Percentiles rank a stretch among this genome's conserved stretches.
phyloP scores from a whole-genome alignment of 2,113 vertebrate genomes.

The Pongo pygmaeus region DNA sequence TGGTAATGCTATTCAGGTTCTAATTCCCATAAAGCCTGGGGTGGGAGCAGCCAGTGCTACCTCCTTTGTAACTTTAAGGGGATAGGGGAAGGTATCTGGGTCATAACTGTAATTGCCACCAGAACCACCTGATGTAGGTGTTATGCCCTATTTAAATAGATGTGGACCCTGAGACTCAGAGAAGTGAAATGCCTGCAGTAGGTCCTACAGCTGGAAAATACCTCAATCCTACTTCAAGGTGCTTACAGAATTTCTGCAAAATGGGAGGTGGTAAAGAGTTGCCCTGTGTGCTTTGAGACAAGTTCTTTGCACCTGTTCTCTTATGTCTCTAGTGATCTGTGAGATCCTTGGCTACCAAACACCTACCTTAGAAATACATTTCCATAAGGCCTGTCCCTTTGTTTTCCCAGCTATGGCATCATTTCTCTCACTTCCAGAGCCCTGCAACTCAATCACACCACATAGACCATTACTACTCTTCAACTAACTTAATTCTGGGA shows the following conservation, averaged over 20 bases:
- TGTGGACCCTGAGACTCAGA: neutral
- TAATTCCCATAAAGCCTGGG: neutral
- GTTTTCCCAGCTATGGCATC: neutral
- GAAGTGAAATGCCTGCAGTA: neutral
- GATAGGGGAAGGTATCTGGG: neutral
- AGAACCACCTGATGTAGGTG: neutral
- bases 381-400: neutral
- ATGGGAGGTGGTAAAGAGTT: neutral
- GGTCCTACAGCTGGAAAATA: neutral
- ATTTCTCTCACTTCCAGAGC: neutral
- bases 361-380: neutral
- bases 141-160: neutral
- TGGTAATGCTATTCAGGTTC: neutral
- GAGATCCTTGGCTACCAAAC: neutral
- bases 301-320: neutral
- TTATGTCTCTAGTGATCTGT: no score
- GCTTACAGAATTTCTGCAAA: neutral
- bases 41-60: neutral
- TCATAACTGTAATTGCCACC: neutral
- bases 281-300: neutral
- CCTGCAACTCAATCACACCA: neutral
- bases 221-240: neutral
- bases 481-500: neutral
- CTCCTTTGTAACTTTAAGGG: neutral
- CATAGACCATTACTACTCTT: neutral